Percentiles rank a stretch among this genome's conserved stretches.
Evolutionary conservation across 2,888 invertebrate genomes (phyloP).

Genomic region (Ectropis crepuscularia): DNA sequence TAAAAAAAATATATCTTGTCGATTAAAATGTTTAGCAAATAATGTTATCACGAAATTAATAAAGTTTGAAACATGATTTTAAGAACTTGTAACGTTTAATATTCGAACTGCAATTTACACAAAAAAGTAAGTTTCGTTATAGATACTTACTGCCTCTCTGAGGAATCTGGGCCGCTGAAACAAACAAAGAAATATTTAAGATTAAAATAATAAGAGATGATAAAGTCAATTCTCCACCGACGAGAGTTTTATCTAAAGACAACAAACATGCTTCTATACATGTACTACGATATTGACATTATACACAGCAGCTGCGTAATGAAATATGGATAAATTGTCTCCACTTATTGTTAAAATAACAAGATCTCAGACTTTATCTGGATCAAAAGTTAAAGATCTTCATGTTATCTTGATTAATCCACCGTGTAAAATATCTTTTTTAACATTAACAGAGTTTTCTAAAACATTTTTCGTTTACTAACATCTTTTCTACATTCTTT

Average conservation of each 20-base stretch:
- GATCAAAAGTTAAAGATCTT: background rate
- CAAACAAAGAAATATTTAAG: constrained; percentile 59
- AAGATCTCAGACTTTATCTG: too few relatives aligned
- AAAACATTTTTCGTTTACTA: constrained; percentile 29
- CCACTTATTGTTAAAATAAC: too few relatives aligned
- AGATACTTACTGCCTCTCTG: constrained; percentile 94
- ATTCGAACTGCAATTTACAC: background rate
- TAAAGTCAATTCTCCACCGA: too few relatives aligned
- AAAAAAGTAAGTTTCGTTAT: constrained; percentile 26
- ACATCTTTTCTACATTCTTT: constrained; percentile 33
- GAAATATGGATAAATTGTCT: too few relatives aligned
- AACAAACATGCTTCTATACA: constrained; percentile 81
- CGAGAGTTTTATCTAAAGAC: constrained; percentile 59
- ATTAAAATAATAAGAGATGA: background rate
- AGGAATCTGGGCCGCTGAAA: constrained; percentile 95
- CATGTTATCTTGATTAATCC: background rate
- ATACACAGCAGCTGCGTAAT: constrained; percentile 48
- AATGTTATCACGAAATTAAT: too few relatives aligned
- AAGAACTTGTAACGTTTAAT: background rate
- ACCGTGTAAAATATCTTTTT: constrained; percentile 28
- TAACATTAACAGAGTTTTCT: constrained; percentile 13
- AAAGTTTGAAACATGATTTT: background rate
- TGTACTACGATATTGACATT: constrained; percentile 55
- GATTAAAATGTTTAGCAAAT: too few relatives aligned
- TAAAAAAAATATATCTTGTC: too few relatives aligned